These are phyloP conservation scores for Acridotheres tristis DNA, from an alignment of 2,797 vertebrate genomes.

Conservation along the genomic window DNA sequence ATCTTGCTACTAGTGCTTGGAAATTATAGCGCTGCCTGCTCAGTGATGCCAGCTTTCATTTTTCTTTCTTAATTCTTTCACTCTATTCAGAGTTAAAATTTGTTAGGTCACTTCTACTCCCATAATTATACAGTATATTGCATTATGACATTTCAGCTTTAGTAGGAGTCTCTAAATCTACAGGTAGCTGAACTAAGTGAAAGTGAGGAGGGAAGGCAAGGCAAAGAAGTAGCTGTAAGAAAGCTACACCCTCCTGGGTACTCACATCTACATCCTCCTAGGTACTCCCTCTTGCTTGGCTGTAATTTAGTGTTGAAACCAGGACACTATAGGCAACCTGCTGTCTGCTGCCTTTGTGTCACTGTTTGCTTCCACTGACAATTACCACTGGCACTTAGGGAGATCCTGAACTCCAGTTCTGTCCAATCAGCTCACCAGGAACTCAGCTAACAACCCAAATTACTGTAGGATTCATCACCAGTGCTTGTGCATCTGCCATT, in stretches of 20 bases:
- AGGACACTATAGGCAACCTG: not conserved
- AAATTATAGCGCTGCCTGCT: not conserved
- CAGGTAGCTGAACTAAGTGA: accelerated
- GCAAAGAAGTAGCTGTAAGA: not conserved
- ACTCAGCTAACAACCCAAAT: not conserved
- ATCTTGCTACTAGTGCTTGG: not conserved
- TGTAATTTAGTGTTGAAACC: not conserved
- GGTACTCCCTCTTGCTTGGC: not conserved
- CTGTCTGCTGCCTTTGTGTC: not conserved
- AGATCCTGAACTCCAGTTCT: not conserved
- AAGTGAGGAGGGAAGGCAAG: accelerated
- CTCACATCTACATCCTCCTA: not conserved
- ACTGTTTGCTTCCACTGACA: not conserved
- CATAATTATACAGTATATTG: not conserved
- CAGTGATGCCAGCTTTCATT: not conserved
- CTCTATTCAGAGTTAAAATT: not conserved
- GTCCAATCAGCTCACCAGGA: not conserved
- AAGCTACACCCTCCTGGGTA: not conserved
- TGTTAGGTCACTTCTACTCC: not conserved
- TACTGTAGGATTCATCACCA: not conserved
- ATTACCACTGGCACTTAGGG: not conserved
- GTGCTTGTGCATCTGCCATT: not conserved
- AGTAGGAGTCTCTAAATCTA: not conserved
- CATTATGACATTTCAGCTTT: not conserved
- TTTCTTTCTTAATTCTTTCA: not conserved